Conservation (phyloP, 2,797 vertebrate species). For the Bovichtus variegatus region DNA sequence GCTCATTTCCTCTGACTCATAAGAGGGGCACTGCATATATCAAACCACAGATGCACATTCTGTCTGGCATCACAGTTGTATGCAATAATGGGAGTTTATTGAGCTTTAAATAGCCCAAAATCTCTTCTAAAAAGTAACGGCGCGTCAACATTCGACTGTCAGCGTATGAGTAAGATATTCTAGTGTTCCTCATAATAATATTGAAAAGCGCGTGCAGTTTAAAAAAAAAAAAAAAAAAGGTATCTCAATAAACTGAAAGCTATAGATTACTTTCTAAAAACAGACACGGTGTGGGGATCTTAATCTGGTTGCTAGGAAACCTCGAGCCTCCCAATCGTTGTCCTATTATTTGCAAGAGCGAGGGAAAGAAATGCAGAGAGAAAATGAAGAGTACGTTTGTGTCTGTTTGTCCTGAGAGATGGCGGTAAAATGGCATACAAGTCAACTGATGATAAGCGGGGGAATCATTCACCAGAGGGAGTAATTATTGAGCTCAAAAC, state of each 20-base stretch:
- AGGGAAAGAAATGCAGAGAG: conserved; percentile 19
- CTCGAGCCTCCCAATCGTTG: conserved; percentile 41
- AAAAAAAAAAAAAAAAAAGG: conserved; percentile 32
- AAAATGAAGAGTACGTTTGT: conserved; percentile 47
- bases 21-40: not conserved
- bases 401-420: conserved; percentile 61
- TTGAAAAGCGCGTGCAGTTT: conserved; percentile 3
- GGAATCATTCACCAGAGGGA: conserved; percentile 76
- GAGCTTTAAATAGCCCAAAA: conserved; percentile 49
- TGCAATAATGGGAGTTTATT: conserved; percentile 35
- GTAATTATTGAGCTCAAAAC: conserved; percentile 82
- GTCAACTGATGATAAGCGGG: conserved; percentile 60
- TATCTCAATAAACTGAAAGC: conserved; percentile 36
- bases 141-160: not conserved
- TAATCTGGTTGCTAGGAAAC: conserved; percentile 78
- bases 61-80: conserved; percentile 19
- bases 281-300: conserved; percentile 36
- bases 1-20: conserved; percentile 69
- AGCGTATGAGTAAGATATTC: conserved; percentile 19
- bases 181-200: not conserved
- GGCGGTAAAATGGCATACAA: conserved; percentile 48
- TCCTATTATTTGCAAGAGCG: conserved; percentile 37
- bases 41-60: conserved; percentile 31
- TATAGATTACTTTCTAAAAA: conserved; percentile 54
- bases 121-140: not conserved